A percentile compares a stretch with the other conserved stretches of the same genome.
phyloP scores from a whole-genome alignment of 2,113 vertebrate genomes.

The Hydrochoerus hydrochaeris region DNA sequence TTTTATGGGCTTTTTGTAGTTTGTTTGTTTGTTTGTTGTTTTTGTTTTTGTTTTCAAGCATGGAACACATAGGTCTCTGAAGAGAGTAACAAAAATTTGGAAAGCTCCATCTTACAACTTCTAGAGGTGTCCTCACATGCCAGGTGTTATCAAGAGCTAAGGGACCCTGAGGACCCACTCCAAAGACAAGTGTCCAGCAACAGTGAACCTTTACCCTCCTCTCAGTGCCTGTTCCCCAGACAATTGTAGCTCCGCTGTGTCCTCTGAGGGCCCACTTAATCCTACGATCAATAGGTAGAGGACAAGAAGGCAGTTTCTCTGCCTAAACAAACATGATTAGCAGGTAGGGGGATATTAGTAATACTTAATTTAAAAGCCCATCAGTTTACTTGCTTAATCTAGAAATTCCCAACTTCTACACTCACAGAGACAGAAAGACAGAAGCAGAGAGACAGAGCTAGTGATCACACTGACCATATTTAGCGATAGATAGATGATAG shows the following conservation, averaged over 20 bases:
- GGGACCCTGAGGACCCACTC: neutral
- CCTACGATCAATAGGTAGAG: neutral
- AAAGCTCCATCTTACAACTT: neutral
- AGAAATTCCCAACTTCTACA: neutral
- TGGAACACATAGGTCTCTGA: neutral
- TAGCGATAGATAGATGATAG: neutral
- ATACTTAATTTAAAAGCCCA: neutral
- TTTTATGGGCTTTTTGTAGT: neutral
- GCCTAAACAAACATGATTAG: neutral
- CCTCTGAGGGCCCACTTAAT: neutral
- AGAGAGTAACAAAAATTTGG: neutral
- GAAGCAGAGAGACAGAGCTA: neutral
- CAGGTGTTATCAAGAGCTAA: neutral
- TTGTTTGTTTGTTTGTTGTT: too few relatives aligned
- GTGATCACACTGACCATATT: too few relatives aligned
- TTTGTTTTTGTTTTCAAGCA: neutral
- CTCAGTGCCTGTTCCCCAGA: neutral
- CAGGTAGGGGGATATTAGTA: neutral
- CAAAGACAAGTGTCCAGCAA: neutral
- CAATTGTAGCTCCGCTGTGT: neutral
- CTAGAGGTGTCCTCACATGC: neutral
- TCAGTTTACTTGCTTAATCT: neutral
- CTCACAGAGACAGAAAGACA: neutral
- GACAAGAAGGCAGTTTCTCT: neutral
- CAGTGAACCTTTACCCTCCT: accelerated